Evolutionary conservation across 2,113 vertebrate genomes (phyloP).

Genomic region (Jacana jacana): DNA sequence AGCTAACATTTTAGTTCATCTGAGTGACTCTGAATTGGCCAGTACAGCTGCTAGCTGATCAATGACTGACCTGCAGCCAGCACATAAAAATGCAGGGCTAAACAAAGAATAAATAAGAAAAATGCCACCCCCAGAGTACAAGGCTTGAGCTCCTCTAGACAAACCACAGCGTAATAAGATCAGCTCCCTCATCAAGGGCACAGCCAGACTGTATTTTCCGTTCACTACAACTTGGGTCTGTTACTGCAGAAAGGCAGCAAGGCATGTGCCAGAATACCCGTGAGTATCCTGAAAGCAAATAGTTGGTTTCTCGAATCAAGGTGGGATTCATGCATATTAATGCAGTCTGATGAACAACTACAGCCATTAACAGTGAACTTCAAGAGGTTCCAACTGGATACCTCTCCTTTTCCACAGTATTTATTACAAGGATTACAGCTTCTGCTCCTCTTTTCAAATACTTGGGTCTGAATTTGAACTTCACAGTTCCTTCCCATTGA

Average conservation of each 20-base stretch:
- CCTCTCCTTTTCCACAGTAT: neutral
- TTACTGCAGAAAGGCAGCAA: neutral
- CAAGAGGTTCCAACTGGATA: neutral
- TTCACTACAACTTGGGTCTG: neutral
- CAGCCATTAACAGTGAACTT: neutral
- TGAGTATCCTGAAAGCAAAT: neutral
- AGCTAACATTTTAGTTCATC: neutral
- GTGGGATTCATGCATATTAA: neutral
- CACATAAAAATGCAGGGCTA: neutral
- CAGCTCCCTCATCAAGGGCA: neutral
- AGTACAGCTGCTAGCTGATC: conserved; percentile 28
- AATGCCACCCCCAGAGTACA: conserved; percentile 17
- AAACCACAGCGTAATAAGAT: neutral
- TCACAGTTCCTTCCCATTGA: neutral
- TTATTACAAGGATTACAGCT: neutral
- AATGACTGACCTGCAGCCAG: neutral
- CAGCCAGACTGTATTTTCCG: neutral
- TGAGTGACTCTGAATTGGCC: neutral
- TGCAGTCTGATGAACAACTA: neutral
- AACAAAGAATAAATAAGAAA: conserved; percentile 11
- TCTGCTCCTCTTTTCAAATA: neutral
- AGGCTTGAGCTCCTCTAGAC: neutral
- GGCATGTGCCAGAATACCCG: neutral
- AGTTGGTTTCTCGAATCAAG: neutral
- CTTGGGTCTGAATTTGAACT: neutral